A percentile compares a stretch with the other conserved stretches of the same genome.
These are phyloP conservation scores for Ischnus inquisitorius DNA, from an alignment of 2,888 invertebrate species.

Conservation along the genomic window DNA sequence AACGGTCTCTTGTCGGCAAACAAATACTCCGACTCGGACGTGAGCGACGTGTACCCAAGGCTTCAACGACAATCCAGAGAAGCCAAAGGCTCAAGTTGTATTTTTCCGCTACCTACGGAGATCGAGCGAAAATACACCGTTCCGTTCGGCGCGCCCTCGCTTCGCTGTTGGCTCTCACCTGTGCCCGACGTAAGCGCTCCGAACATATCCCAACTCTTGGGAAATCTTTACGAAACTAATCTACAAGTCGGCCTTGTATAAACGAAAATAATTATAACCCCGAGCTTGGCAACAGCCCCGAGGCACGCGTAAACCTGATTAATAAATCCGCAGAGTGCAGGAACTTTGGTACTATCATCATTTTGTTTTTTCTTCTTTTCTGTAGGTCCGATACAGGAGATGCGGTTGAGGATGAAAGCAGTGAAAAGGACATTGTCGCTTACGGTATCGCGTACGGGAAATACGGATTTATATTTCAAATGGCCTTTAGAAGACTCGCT, in stretches of 20 bases:
- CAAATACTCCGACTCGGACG: conserved; percentile 7
- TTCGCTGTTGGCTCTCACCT: background rate
- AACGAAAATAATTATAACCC: conserved; percentile 30
- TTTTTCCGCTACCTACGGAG: background rate
- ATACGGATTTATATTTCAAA: conserved; percentile 22
- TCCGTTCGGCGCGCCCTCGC: background rate
- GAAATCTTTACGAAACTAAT: conserved; percentile 42
- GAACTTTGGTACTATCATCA: background rate
- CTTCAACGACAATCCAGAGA: background rate
- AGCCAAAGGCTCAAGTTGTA: background rate
- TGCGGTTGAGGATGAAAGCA: background rate
- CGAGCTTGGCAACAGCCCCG: background rate
- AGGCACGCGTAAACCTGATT: background rate
- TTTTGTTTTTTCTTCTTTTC: background rate
- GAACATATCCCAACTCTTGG: conserved; percentile 14
- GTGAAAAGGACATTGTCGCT: background rate
- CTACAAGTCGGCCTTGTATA: conserved; percentile 11
- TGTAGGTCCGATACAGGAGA: background rate
- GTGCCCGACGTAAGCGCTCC: conserved; percentile 7
- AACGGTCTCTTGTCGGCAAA: conserved; percentile 13
- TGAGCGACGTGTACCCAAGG: background rate
- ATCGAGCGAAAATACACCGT: background rate
- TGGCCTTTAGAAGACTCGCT: background rate
- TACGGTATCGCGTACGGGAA: conserved; percentile 5
- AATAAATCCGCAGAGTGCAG: background rate